Evolutionary conservation across 2,888 invertebrate species (phyloP).

Genomic region (Spodoptera picta): DNA sequence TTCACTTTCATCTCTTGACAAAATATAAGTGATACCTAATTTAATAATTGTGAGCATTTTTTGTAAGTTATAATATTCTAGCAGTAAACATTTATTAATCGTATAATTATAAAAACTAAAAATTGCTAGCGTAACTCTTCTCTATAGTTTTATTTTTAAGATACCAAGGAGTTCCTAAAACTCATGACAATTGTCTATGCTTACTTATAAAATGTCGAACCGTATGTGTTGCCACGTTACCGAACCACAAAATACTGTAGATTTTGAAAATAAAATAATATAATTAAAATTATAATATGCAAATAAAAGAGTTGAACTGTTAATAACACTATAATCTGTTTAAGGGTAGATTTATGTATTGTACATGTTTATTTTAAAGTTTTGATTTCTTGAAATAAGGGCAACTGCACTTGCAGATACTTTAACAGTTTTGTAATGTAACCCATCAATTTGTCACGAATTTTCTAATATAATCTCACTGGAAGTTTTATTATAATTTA

Average conservation of each 20-base stretch:
- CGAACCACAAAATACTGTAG: constrained; percentile 43
- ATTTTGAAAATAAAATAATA: constrained; percentile 36
- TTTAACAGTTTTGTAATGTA: too few relatives aligned
- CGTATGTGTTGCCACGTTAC: constrained; percentile 16
- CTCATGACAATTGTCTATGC: constrained; percentile 44
- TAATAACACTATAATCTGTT: constrained; percentile 51
- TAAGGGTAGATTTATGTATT: constrained; percentile 43
- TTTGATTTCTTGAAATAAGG: constrained; percentile 34
- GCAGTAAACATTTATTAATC: too few relatives aligned
- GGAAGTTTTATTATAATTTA: too few relatives aligned
- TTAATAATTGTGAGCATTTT: too few relatives aligned
- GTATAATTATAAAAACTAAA: too few relatives aligned
- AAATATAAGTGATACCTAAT: too few relatives aligned
- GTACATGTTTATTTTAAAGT: constrained; percentile 25
- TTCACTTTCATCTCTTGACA: too few relatives aligned
- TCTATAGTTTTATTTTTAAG: constrained; percentile 9
- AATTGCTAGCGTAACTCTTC: too few relatives aligned
- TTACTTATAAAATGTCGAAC: neutral
- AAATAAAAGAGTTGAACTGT: constrained; percentile 56
- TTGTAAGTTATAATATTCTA: too few relatives aligned
- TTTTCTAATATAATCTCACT: too few relatives aligned
- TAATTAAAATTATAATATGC: constrained; percentile 47
- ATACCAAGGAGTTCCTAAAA: constrained; percentile 43
- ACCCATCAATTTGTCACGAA: too few relatives aligned
- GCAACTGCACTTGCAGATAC: constrained; percentile 32